Percentiles rank a stretch among this genome's conserved stretches.
Conservation (phyloP, 2,113 vertebrate species). For the Diadophis punctatus region DNA sequence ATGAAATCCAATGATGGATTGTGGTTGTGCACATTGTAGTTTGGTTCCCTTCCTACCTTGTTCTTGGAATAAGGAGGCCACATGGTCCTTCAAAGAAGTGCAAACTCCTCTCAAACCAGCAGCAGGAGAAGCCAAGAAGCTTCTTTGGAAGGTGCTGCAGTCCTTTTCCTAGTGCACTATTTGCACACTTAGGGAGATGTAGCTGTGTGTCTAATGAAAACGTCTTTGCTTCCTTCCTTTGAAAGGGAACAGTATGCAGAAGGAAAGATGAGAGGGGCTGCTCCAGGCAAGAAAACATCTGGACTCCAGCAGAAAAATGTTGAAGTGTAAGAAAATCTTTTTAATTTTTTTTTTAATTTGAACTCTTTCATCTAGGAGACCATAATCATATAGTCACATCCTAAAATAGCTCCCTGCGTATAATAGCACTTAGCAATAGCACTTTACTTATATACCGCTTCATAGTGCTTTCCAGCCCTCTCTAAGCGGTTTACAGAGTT, state of each 20-base stretch:
- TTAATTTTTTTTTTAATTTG: background rate
- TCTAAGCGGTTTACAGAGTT: no score
- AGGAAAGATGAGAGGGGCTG: constrained; percentile 98
- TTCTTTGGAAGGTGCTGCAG: background rate
- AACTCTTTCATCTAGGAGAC: background rate
- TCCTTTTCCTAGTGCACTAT: background rate
- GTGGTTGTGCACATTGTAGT: background rate
- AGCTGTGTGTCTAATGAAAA: background rate
- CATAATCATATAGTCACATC: background rate
- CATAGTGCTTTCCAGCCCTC: no score
- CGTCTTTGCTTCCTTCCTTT: background rate
- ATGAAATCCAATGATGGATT: background rate
- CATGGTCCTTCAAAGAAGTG: background rate
- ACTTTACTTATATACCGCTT: no score
- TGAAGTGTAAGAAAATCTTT: constrained; percentile 85
- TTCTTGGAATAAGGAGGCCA: background rate
- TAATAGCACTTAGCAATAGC: no score
- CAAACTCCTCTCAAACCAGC: background rate
- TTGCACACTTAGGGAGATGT: background rate
- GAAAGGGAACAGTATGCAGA: constrained; percentile 98
- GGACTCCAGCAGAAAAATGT: constrained; percentile 94
- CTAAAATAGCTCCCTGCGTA: background rate
- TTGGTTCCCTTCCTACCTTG: background rate
- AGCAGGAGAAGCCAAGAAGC: background rate
- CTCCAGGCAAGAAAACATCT: constrained; percentile 96